phyloP scores from a whole-genome alignment of 1,140 invertebrate species.

The Rhysida immarginata region DNA sequence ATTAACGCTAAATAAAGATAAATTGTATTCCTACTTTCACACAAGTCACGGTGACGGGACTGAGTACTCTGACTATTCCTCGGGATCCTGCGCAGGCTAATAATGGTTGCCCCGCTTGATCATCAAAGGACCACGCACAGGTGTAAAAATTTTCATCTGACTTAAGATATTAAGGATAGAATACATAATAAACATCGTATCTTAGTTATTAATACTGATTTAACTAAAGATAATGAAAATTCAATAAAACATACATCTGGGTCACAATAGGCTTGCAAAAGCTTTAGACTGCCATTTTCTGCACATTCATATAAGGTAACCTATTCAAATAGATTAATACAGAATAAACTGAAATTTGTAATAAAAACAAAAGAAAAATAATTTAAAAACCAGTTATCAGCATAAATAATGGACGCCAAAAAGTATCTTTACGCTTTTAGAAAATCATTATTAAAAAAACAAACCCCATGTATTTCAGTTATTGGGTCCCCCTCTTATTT shows the following conservation, averaged over 20 bases:
- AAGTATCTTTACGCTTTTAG: too few relatives aligned
- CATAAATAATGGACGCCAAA: too few relatives aligned
- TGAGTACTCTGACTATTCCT: slow-evolving; percentile 78
- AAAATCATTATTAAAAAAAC: too few relatives aligned
- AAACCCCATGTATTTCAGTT: too few relatives aligned
- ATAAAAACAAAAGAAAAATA: not conserved
- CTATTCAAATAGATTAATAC: slow-evolving; percentile 16
- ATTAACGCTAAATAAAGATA: not conserved
- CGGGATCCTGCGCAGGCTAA: slow-evolving; percentile 77
- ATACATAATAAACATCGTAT: not conserved
- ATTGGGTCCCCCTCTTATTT: too few relatives aligned
- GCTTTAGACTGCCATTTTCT: slow-evolving; percentile 53
- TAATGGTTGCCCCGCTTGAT: slow-evolving; percentile 60
- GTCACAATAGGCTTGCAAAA: slow-evolving; percentile 83
- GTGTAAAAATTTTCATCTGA: slow-evolving; percentile 92
- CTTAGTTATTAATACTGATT: not conserved
- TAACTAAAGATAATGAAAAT: not conserved
- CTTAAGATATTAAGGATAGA: slow-evolving; percentile 25
- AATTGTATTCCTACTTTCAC: slow-evolving; percentile 39
- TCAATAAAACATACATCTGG: slow-evolving; percentile 72
- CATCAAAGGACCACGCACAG: slow-evolving; percentile 87
- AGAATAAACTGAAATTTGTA: slow-evolving; percentile 3
- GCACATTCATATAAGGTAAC: slow-evolving; percentile 78
- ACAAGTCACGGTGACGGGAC: slow-evolving; percentile 63
- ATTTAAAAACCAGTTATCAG: too few relatives aligned